Evolutionary conservation across 2,888 invertebrate genomes (phyloP).

Genomic region (Phyllotreta striolata): DNA sequence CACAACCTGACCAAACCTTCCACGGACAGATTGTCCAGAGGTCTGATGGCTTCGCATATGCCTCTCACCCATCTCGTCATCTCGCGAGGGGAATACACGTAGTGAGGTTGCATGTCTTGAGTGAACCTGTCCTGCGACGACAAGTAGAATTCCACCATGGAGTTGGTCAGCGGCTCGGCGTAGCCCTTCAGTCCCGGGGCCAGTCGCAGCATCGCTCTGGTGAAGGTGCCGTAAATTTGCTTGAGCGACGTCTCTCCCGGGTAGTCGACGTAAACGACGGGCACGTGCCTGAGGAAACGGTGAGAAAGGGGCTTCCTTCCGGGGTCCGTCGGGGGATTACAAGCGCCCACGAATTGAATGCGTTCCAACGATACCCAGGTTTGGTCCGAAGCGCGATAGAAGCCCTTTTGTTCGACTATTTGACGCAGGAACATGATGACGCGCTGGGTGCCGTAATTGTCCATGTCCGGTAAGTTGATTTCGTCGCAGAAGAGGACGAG

Average conservation of each 20-base stretch:
- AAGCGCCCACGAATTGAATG: slow-evolving; percentile 99
- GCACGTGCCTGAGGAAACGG: slow-evolving; percentile 89
- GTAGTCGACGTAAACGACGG: slow-evolving; percentile 99
- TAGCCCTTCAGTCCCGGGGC: slow-evolving; percentile 91
- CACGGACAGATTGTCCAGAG: slow-evolving; percentile 87
- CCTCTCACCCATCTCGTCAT: slow-evolving; percentile 99
- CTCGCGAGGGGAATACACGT: slow-evolving; percentile 98
- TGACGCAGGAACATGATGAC: slow-evolving; percentile 99
- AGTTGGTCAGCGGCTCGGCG: slow-evolving; percentile 95
- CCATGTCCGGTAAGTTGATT: slow-evolving; percentile 99
- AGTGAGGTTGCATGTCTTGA: slow-evolving; percentile 99
- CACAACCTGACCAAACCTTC: slow-evolving; percentile 97
- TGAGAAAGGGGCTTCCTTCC: slow-evolving; percentile 93
- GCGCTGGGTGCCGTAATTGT: slow-evolving; percentile 95
- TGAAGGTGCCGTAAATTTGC: slow-evolving; percentile 99
- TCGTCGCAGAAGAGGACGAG: slow-evolving; percentile 99
- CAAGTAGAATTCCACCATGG: slow-evolving; percentile 99
- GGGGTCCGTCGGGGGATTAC: slow-evolving; percentile 99
- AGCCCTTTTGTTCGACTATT: slow-evolving; percentile 94
- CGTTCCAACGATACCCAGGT: slow-evolving; percentile 97
- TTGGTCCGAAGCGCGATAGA: slow-evolving; percentile 91
- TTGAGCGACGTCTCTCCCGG: slow-evolving; percentile 97
- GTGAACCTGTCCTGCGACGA: slow-evolving; percentile 97
- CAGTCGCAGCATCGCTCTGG: slow-evolving; percentile 95
- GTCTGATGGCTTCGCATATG: slow-evolving; percentile 97